phyloP scores from a whole-genome alignment of 2,888 invertebrate genomes.

The Aleiodes testaceus region DNA sequence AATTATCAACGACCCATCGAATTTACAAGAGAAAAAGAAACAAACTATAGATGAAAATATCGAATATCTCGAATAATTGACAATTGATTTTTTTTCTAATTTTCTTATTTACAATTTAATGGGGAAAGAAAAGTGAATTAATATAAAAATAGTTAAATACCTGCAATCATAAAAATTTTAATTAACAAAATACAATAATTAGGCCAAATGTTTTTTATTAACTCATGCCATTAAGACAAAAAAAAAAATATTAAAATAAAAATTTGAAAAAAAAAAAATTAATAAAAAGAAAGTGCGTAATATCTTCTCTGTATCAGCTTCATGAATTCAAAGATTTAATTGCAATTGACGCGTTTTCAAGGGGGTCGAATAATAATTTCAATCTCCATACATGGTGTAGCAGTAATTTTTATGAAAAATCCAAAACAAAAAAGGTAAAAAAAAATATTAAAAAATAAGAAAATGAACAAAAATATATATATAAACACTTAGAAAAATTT shows the following conservation, averaged over 20 bases:
- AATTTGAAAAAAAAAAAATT: too few species aligned
- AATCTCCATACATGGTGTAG: slow-evolving; percentile 41
- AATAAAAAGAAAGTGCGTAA: too few species aligned
- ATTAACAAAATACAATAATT: too few species aligned
- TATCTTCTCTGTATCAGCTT: slow-evolving; percentile 2
- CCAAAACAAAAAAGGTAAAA: background rate
- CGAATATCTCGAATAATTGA: slow-evolving; percentile 21
- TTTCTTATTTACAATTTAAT: slow-evolving; percentile 30
- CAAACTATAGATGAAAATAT: slow-evolving; percentile 15
- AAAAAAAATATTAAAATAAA: too few species aligned
- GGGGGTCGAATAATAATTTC: slow-evolving; percentile 15
- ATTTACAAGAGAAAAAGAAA: background rate
- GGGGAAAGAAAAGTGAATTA: background rate
- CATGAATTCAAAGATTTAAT: slow-evolving; percentile 2
- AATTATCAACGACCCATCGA: slow-evolving; percentile 34
- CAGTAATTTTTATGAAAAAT: slow-evolving; percentile 35
- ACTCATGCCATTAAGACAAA: too few species aligned
- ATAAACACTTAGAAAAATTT: slow-evolving; percentile 38
- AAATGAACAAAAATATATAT: background rate
- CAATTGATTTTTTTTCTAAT: slow-evolving; percentile 13
- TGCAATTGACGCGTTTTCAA: slow-evolving; percentile 15
- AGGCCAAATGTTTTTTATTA: too few species aligned
- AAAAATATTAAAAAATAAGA: background rate
- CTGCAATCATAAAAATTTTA: background rate
- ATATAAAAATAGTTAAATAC: background rate